Conservation (phyloP, 2,888 invertebrate species). For the Tenthredo scrophulariae region DNA sequence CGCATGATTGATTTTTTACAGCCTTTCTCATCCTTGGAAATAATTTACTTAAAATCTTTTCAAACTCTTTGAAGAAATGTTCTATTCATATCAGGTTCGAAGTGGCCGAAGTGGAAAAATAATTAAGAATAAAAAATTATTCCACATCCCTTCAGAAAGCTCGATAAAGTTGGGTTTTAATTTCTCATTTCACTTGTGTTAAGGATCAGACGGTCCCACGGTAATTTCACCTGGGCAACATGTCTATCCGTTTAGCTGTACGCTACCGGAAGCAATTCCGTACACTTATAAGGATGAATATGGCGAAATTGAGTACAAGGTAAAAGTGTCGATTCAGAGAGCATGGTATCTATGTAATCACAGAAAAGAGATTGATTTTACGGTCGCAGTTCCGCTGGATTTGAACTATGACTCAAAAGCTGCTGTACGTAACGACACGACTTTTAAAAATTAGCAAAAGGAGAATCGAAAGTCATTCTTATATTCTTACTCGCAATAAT, state of each 20-base stretch:
- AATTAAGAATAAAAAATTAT: too few species aligned
- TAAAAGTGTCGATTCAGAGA: conserved; percentile 15
- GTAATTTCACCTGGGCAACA: conserved; percentile 17
- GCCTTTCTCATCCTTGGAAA: too few species aligned
- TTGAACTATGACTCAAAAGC: conserved; percentile 6
- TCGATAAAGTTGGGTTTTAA: neutral
- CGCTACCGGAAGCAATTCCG: conserved; percentile 24
- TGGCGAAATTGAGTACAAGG: conserved; percentile 5
- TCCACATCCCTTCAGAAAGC: too few species aligned
- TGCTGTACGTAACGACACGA: neutral
- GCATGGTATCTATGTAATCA: conserved; percentile 39
- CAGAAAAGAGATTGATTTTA: neutral
- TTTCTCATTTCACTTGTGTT: neutral
- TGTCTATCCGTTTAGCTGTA: conserved; percentile 23
- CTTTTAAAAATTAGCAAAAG: neutral
- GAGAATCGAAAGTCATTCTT: neutral
- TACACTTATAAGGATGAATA: conserved; percentile 1
- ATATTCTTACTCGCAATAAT: neutral
- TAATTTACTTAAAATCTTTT: too few species aligned
- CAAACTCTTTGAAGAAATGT: too few species aligned
- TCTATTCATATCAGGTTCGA: too few species aligned
- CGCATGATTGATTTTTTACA: too few species aligned
- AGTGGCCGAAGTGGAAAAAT: too few species aligned
- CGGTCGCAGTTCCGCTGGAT: neutral
- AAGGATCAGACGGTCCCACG: neutral